Evolutionary conservation across 2,797 vertebrate species (phyloP).

Genomic region (Sphenodon punctatus): DNA sequence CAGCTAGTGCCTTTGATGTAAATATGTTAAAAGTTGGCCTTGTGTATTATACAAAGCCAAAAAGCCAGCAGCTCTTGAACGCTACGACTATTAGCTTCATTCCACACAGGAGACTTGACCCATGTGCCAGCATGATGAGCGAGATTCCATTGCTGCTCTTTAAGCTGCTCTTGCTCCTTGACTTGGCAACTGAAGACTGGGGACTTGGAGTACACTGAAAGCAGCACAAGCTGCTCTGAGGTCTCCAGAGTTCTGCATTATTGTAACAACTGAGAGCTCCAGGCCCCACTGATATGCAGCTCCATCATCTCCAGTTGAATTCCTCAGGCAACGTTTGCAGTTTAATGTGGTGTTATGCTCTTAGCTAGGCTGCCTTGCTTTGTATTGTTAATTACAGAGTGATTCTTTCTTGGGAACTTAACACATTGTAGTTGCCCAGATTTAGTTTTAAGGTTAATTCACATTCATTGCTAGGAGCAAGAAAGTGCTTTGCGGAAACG

Average conservation of each 20-base stretch:
- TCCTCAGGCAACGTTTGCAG: not conserved
- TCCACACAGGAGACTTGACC: not conserved
- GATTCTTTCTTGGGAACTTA: not conserved
- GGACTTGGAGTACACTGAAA: not conserved
- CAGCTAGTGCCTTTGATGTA: not conserved
- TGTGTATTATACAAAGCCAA: not conserved
- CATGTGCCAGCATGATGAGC: not conserved
- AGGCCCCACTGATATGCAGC: not conserved
- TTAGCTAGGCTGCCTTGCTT: not conserved
- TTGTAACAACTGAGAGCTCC: not conserved
- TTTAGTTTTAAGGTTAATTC: not conserved
- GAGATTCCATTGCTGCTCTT: not conserved
- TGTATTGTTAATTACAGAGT: not conserved
- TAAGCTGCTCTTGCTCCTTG: not conserved
- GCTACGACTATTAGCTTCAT: not conserved
- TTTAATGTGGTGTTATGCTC: not conserved
- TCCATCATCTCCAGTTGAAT: not conserved
- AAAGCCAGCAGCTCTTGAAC: accelerated
- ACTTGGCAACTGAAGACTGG: not conserved
- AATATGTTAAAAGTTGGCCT: not conserved
- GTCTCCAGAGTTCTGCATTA: not conserved
- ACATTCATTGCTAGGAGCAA: not conserved
- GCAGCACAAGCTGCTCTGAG: not conserved
- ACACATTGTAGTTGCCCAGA: not conserved
- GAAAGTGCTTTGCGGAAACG: slow-evolving; percentile 31